Evolutionary conservation across 64 coral and sea anemone species (phyloP).

Genomic region (Trachythela sp.): DNA sequence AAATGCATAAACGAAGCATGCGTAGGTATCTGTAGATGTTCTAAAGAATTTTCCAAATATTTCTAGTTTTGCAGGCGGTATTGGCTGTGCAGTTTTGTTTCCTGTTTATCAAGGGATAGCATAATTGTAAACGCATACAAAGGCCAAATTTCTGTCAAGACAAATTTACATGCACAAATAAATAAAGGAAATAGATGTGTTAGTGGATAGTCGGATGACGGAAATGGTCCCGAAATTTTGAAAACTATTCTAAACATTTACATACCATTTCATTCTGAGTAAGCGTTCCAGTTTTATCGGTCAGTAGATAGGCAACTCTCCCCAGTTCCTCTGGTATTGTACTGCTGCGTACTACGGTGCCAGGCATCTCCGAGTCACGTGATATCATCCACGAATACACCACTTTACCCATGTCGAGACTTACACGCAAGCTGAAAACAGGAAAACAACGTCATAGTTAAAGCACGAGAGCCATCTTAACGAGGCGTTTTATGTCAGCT

Average conservation of each 20-base stretch:
- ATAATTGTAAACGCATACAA: too few relatives aligned
- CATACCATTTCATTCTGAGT: constrained; percentile 99
- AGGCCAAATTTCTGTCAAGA: too few relatives aligned
- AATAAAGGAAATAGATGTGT: too few relatives aligned
- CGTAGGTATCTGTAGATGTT: too few relatives aligned
- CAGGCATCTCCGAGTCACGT: constrained; percentile 79
- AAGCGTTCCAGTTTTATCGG: constrained; percentile 92
- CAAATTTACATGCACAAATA: too few relatives aligned
- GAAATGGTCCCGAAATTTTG: not conserved
- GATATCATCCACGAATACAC: constrained; percentile 97
- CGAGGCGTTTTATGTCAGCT: too few relatives aligned
- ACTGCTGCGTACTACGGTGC: constrained; percentile 93
- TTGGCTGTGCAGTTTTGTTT: too few relatives aligned
- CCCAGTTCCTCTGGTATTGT: constrained; percentile 97
- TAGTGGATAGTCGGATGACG: too few relatives aligned
- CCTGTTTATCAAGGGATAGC: too few relatives aligned
- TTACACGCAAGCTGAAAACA: constrained; percentile 66
- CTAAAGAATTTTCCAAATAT: too few relatives aligned
- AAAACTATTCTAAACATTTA: not conserved
- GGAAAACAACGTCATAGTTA: not conserved
- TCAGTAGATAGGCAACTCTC: constrained; percentile 83
- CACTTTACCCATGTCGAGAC: constrained; percentile 92
- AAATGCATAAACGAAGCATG: not conserved
- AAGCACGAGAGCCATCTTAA: too few relatives aligned
- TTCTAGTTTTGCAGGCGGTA: too few relatives aligned